Conservation (phyloP, 2,113 vertebrate genomes). For the Oxyruncus cristatus region DNA sequence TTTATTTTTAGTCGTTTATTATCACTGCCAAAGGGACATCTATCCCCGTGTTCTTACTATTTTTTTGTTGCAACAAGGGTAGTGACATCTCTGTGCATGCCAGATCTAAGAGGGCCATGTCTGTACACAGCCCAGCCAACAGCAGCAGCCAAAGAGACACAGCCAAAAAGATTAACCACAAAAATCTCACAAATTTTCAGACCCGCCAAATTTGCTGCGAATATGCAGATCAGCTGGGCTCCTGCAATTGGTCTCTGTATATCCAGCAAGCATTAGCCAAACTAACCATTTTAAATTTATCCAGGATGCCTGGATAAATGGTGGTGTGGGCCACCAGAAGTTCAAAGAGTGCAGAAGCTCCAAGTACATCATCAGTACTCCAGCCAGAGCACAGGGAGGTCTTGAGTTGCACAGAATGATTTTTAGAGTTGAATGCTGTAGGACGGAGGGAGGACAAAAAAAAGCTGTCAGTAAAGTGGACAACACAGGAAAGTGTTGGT, state of each 20-base stretch:
- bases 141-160: not conserved
- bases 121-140: fast-evolving
- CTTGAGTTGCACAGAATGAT: fast-evolving
- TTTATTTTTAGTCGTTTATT: not conserved
- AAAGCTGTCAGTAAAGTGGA: not conserved
- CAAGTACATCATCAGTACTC: not conserved
- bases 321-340: not conserved
- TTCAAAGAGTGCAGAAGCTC: not conserved
- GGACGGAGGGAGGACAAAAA: not conserved
- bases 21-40: not conserved
- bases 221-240: not conserved
- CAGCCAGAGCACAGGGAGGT: not conserved
- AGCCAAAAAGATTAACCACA: not conserved
- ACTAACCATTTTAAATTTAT: not conserved
- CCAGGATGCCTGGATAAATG: not conserved
- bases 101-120: fast-evolving
- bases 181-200: not conserved
- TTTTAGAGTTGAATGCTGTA: not conserved
- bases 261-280: not conserved
- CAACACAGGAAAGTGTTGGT: not conserved
- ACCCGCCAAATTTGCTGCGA: not conserved
- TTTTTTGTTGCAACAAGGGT: not conserved
- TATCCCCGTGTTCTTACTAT: not conserved
- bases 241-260: fast-evolving
- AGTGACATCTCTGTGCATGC: not conserved